Evolutionary conservation across 1,140 invertebrate genomes (phyloP).

Genomic region (Agraylea sexmaculata): DNA sequence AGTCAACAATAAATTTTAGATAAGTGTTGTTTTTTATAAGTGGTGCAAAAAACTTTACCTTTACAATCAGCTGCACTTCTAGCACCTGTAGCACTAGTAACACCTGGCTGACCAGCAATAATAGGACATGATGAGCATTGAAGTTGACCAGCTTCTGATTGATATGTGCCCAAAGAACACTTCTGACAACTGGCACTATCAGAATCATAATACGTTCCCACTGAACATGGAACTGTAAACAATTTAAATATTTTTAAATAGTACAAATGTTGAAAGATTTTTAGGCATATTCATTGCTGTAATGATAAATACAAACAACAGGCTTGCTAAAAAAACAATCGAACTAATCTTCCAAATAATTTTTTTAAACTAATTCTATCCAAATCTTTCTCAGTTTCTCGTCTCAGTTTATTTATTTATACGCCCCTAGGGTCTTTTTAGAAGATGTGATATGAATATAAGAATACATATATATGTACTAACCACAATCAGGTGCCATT

Average conservation of each 20-base stretch:
- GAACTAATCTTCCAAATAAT: too few species aligned
- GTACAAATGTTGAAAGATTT: conserved; percentile 1
- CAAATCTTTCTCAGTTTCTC: background rate
- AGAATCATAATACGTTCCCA: conserved; percentile 79
- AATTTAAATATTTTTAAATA: conserved; percentile 5
- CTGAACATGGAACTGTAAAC: conserved; percentile 78
- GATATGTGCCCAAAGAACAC: conserved; percentile 85
- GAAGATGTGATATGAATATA: background rate
- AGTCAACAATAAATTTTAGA: conserved; percentile 1
- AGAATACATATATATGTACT: conserved; percentile 28
- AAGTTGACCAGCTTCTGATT: conserved; percentile 83
- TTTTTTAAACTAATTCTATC: background rate
- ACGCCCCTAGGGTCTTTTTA: too few species aligned
- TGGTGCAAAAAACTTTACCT: conserved; percentile 36
- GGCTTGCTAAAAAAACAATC: conserved; percentile 3
- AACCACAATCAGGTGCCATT: conserved; percentile 81
- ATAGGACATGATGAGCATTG: conserved; percentile 79
- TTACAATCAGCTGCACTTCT: conserved; percentile 82
- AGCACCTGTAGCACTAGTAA: conserved; percentile 76
- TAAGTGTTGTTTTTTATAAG: background rate
- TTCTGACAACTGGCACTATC: conserved; percentile 63
- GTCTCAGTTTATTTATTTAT: background rate
- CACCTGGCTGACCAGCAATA: conserved; percentile 74
- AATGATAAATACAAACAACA: conserved; percentile 3
- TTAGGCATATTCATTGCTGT: conserved; percentile 1